These are phyloP conservation scores for Tachyglossus aculeatus DNA, from an alignment of 2,797 vertebrate genomes.

Conservation along the genomic window DNA sequence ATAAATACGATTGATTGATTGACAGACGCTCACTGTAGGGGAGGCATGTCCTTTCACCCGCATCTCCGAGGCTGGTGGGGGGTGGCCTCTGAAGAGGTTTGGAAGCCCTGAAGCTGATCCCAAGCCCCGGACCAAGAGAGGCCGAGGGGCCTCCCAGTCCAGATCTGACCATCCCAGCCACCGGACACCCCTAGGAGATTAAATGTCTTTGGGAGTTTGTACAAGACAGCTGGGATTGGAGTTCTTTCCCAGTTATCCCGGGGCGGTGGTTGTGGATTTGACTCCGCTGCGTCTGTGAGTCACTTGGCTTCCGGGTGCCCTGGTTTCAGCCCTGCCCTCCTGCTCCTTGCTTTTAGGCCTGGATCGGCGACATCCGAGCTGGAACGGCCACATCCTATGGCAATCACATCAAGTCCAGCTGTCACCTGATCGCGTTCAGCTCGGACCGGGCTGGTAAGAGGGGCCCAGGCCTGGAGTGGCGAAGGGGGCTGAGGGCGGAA, in stretches of 20 bases:
- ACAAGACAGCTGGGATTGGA: background rate
- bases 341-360: conserved; percentile 75
- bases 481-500: background rate
- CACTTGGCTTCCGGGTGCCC: no score
- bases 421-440: conserved; percentile 84
- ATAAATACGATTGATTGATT: no score
- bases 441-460: conserved; percentile 84
- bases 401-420: conserved; percentile 87
- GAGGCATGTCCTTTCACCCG: no score
- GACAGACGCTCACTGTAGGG: no score
- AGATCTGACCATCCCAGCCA: no score
- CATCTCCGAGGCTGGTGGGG: no score
- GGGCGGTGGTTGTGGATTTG: background rate
- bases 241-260: background rate
- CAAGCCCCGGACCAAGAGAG: no score
- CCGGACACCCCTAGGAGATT: no score
- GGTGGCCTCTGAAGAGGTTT: no score
- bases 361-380: conserved; percentile 83
- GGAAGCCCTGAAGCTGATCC: no score
- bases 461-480: background rate
- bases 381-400: conserved; percentile 78
- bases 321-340: background rate
- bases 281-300: background rate
- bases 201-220: no score
- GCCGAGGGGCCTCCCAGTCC: no score